Evolutionary conservation across 2,888 invertebrate species (phyloP).

Genomic region (Hyposoter dolosus): DNA sequence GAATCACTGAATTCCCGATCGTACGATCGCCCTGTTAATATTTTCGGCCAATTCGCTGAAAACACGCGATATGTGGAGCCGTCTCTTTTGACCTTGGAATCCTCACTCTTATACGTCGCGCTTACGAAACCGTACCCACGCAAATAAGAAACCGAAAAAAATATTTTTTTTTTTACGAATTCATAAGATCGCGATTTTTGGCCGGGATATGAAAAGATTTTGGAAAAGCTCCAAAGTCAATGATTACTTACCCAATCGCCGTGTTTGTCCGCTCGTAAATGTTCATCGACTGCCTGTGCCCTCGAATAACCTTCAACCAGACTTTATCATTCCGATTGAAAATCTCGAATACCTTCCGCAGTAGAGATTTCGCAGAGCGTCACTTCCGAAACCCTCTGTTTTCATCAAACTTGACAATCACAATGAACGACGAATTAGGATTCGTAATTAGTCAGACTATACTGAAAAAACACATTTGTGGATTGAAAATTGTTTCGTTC

Average conservation of each 20-base stretch:
- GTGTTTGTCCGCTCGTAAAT: neutral
- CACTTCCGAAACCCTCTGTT: neutral
- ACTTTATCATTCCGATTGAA: neutral
- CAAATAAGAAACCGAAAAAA: too few relatives aligned
- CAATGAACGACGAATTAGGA: neutral
- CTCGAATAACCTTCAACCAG: constrained; percentile 1
- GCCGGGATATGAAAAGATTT: neutral
- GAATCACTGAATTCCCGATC: neutral
- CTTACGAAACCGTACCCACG: too few relatives aligned
- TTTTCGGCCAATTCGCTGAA: too few relatives aligned
- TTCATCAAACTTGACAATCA: neutral
- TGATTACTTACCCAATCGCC: neutral
- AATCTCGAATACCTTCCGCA: neutral
- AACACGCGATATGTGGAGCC: too few relatives aligned
- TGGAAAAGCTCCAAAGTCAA: neutral
- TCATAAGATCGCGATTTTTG: neutral
- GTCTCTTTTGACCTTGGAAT: too few relatives aligned
- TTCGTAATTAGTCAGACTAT: neutral
- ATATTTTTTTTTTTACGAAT: neutral
- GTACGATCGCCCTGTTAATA: too few relatives aligned
- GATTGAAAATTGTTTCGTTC: neutral
- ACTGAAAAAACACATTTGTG: neutral
- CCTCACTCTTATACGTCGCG: too few relatives aligned
- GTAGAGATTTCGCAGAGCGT: neutral
- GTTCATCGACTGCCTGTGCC: neutral